These are phyloP conservation scores for Rhamphomyia laevipes DNA, from an alignment of 2,888 invertebrate genomes.

Conservation along the genomic window DNA sequence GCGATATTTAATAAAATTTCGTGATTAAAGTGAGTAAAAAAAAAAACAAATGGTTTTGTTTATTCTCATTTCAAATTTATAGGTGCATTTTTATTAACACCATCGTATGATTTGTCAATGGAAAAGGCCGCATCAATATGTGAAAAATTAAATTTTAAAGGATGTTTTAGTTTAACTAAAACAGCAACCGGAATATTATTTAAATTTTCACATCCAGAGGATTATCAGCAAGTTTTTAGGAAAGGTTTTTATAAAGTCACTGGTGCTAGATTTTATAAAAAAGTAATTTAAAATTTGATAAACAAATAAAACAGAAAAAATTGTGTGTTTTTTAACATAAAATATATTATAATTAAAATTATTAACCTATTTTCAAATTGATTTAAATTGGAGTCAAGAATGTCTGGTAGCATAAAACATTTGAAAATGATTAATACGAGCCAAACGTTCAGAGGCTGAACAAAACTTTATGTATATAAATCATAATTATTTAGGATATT, in stretches of 20 bases:
- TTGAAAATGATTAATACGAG: too few species aligned
- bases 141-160: conserved; percentile 81
- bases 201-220: conserved; percentile 77
- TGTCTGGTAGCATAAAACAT: too few species aligned
- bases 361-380: too few species aligned
- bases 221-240: conserved; percentile 74
- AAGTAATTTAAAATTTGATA: conserved; percentile 45
- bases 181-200: conserved; percentile 80
- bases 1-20: background rate
- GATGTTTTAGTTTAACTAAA: conserved; percentile 75
- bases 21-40: background rate
- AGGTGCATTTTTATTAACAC: conserved; percentile 72
- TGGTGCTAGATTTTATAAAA: conserved; percentile 73
- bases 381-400: too few species aligned
- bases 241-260: conserved; percentile 82
- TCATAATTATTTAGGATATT: too few species aligned
- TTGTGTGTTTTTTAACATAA: too few species aligned
- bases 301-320: too few species aligned
- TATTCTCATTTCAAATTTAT: conserved; percentile 17
- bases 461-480: too few species aligned
- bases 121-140: conserved; percentile 76
- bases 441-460: too few species aligned
- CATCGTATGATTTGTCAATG: conserved; percentile 74
- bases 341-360: too few species aligned
- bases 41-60: background rate